Evolutionary conservation across 2,888 invertebrate species (phyloP), one percentile per base, ranked within the genome.

Genomic region (Rhopalosiphum nymphaeae): DNA sequence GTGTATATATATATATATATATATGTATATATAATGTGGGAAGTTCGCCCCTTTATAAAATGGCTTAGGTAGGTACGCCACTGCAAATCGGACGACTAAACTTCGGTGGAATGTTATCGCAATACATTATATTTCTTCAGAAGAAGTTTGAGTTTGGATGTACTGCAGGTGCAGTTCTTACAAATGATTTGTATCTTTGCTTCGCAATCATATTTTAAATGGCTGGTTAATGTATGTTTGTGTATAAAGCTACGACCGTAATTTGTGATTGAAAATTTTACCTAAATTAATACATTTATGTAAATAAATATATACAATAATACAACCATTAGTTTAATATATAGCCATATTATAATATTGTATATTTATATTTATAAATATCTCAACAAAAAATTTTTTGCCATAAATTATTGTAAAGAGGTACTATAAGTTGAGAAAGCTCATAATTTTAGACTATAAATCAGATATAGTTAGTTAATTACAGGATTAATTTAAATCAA

Each of bases 41-140:
- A 44, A 44, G 44, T 44, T 44, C 44, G 44, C 4, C 44, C 44
- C 44, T 44, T 44, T 44, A 44, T 44, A 44, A 44, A 44, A 44
- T 3, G 44, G 44, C 5, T 44, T 44, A 44, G 3, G 44, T 44
- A 44, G 3, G 44, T 3, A 44, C 44, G 44, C 44, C 44, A 67
- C 87, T 87, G 89, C 96, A 96, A 67, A 95, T 94, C 9, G 95
- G 95, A 89, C 96, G 96, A 10, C 95, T 95, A 95, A 96, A 96
- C 56, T 89, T 26, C 26, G 84, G 67, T 0, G 49, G 88, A 2
- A 89, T 86, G 46, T 95, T 92, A 87, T 95, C 95, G 25, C 93
- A 94, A 36, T 95, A 93, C 84, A 91, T 91, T 26, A 94, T 92
- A 57, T 95, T 94, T 95, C 85, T 94, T 94, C 21, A 95, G 87